Evolutionary conservation across 2,113 vertebrate species (phyloP), one percentile per base, ranked within the genome.

Genomic region (Nasalis larvatus): DNA sequence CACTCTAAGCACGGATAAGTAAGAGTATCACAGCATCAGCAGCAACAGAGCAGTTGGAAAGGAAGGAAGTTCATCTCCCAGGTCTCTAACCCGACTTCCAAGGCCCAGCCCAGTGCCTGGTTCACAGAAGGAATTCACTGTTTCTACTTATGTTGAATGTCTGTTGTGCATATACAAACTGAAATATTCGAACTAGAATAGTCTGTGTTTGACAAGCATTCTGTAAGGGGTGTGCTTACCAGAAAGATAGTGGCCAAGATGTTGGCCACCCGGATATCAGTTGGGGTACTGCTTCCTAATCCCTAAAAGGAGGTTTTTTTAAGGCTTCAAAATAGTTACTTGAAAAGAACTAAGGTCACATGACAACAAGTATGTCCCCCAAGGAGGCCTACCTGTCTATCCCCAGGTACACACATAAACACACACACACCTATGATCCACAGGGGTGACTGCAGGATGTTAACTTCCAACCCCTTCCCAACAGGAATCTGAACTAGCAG

Each of bases 11-110:
- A 40, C 58, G 73, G 21, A 73, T 77, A 45, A 73, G 23, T 1
- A 23, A 9, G 42, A 92, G 54, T 18, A 18, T 30, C 17, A 8
- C 37, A 16, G 21, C 17, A 23, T 2, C 6, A 27, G 49, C 4
- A 4, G 11, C 3, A 12, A 23, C 8, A 1, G 30, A 54, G 13
- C 16, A 40, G 8, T 12, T 4, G 20, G 52, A n/a, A 73, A 56
- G n/a, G 58, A 37, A 78, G 58, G 52, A 37, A 82, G 45, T 6
- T 3, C 0, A 0, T 17, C 2, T 14, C 42, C 32, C 0, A 0
- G 3, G 42, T 37, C 37, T 30, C 63, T 45, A 76, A 30, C 78
- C 78, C 2, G 0, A 32, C 54, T 54, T 74, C 74, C 8, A 25
- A 58, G 73, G 23, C 73, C 18, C 13, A 30, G 10, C 69, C 21